Conservation (phyloP, 2,888 invertebrate genomes). For the Apeira syringaria region DNA sequence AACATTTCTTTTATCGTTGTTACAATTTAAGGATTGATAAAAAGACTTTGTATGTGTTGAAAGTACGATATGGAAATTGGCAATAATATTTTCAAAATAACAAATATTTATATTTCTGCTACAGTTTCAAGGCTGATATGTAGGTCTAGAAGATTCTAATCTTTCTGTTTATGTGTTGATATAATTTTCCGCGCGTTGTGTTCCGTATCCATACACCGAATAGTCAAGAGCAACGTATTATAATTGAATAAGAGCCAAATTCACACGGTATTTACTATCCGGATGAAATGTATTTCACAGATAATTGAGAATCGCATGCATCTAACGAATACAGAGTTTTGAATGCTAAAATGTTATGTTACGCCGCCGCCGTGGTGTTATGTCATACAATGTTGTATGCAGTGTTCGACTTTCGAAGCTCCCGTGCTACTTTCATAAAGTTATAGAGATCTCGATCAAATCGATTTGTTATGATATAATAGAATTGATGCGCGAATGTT, state of each 20-base stretch:
- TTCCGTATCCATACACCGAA: constrained; percentile 37
- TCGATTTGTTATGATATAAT: constrained; percentile 38
- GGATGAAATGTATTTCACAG: constrained; percentile 25
- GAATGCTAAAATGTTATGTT: constrained; percentile 8
- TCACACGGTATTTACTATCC: constrained; percentile 26
- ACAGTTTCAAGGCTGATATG: constrained; percentile 17
- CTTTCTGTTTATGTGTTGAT: constrained; percentile 33
- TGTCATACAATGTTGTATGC: constrained; percentile 34
- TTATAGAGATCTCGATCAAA: constrained; percentile 39
- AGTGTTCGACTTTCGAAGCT: constrained; percentile 43
- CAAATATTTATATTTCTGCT: constrained; percentile 8
- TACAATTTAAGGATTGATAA: too few relatives aligned
- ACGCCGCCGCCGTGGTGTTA: constrained; percentile 34
- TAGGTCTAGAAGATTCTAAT: constrained; percentile 23
- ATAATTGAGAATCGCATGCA: constrained; percentile 23
- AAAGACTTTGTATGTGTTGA: too few relatives aligned
- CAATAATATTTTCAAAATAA: too few relatives aligned
- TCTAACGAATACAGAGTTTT: constrained; percentile 16
- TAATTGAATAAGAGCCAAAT: constrained; percentile 24
- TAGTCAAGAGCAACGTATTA: constrained; percentile 17
- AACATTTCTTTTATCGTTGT: too few relatives aligned
- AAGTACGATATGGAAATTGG: too few relatives aligned
- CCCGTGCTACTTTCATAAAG: constrained; percentile 29
- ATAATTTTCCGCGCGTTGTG: constrained; percentile 36
- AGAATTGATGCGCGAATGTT: constrained; percentile 1